Base-by-base conservation (phyloP, 2,113 vertebrate genomes). In the Candoia aspera region DNA sequence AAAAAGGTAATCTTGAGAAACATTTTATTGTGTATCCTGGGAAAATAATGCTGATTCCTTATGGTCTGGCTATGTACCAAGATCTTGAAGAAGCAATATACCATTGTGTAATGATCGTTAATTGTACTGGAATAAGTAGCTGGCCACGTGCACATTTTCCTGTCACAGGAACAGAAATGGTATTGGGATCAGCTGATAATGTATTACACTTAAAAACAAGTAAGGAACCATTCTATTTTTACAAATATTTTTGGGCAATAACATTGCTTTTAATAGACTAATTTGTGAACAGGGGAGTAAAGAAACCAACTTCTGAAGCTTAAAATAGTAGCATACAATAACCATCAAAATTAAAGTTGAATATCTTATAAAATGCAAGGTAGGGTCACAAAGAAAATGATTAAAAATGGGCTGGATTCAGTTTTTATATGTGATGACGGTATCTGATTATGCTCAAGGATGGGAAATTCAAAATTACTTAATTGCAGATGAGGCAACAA, bases 11-110 rank as follows among this genome's bases (percentile, higher is more conserved):
- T 4, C 6, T 92, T 90, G 90, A 17, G 19, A 9, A 92, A 88
- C 64, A 90, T 91, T 94, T 96, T 93, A 93, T 93, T 93, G 92
- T 93, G 94, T 96, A 94, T 8, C 64, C 33, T 89, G 92, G 58
- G 86, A 92, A 95, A 94, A 95, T 94, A 87, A 90, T 92, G 62
- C 84, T 93, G 68, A 86, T 83, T 92, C n/a, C 93, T 29, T 49
- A 0, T 87, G 88, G 86, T 55, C 89, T 94, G 87, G 79, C 86
- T 83, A 4, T 73, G 87, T 91, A 92, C 59, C 91, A 86, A 54
- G 9, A 64, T 87, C 46, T 91, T 92, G 88, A 53, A 12, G 91
- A 92, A 94, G 92, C 83, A 37, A 84, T 42, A 93, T 90, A 93
- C 57, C 79, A 57, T 86, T 84, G 89, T 90, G 57, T 95, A 91